Conservation (phyloP, 1,140 invertebrate genomes). For the Bombus difficillimus region DNA sequence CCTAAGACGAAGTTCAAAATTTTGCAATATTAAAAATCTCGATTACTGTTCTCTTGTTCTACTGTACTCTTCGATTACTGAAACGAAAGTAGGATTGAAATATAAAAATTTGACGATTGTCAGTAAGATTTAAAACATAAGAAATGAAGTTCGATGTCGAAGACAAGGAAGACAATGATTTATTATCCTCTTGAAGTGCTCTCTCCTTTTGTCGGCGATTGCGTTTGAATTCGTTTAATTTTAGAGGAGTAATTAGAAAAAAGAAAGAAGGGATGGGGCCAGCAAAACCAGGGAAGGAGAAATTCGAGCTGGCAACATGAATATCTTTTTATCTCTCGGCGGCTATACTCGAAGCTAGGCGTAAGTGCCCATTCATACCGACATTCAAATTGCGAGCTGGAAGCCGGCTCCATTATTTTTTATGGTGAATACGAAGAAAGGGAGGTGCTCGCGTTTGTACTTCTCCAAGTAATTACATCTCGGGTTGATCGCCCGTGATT, state of each 20-base stretch:
- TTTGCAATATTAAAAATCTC: too few relatives aligned
- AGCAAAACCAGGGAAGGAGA: background rate
- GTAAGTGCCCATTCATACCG: constrained; percentile 47
- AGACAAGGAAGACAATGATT: background rate
- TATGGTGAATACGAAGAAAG: constrained; percentile 44
- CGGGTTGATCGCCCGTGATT: constrained; percentile 39
- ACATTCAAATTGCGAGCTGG: constrained; percentile 40
- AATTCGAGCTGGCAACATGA: constrained; percentile 47
- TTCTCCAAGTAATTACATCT: constrained; percentile 41
- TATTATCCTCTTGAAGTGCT: background rate
- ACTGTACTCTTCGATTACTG: too few relatives aligned
- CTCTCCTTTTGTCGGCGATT: background rate
- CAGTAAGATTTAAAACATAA: background rate
- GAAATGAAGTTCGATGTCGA: background rate
- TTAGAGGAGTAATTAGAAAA: constrained; percentile 20
- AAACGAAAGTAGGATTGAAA: too few relatives aligned
- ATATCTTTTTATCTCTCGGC: constrained; percentile 46
- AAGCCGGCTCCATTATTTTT: constrained; percentile 40
- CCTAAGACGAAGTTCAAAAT: too few relatives aligned
- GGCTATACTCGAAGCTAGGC: constrained; percentile 30
- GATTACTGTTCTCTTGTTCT: too few relatives aligned
- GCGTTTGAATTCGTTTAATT: constrained; percentile 29
- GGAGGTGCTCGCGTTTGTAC: constrained; percentile 34
- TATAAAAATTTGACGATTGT: background rate
- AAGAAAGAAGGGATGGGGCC: background rate